Base-by-base conservation (phyloP, 2,113 vertebrate genomes). In the Saiga tatarica region DNA sequence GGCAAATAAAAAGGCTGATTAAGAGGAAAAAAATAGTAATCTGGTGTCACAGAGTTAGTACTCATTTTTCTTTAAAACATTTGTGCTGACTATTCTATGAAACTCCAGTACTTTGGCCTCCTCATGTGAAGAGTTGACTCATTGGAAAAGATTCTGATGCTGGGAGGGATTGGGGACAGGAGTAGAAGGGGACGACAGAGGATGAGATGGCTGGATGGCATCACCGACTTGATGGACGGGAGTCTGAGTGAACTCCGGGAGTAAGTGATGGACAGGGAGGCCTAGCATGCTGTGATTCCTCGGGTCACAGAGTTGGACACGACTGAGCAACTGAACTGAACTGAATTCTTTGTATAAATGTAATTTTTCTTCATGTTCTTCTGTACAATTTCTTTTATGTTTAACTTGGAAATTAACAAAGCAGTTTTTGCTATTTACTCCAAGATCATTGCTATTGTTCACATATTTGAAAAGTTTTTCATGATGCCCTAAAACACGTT, bases 341-440 rank as follows among this genome's bases (percentile, higher is more conserved):
- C 57, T 26, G 57, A 59, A 50, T 42, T 92, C 3, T 81, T 89
- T 6, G 28, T 26, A 52, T 42, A 60, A 87, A 83, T 87, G 62
- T 91, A 57, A 83, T 14, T 76, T 55, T 67, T 52, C 12, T 36
- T 39, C 33, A 33, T n/a, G 6, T 82, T 89, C 33, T 87, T 64
- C 45, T 71, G n/a, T 14, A 85, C 25, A 59, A 83, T 78, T 87
- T 91, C 33, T 76, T 89, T 33, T 16, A 36, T 60, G 14, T 28
- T 81, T 11, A 91, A 74, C 42, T 85, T 85, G 13, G 7, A 87
- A 84, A n/a, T 76, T 78, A 42, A 78, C 39, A 78, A 91, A 97
- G 26, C 21, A 85, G 60, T 88, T 19, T 64, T 47, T 91, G 10
- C 67, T 82, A 23, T 53, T 88, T 96, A 55, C 0, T 67, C 3